These are phyloP conservation scores for Notechis scutatus DNA, from an alignment of 2,113 vertebrate species.

Conservation along the genomic window DNA sequence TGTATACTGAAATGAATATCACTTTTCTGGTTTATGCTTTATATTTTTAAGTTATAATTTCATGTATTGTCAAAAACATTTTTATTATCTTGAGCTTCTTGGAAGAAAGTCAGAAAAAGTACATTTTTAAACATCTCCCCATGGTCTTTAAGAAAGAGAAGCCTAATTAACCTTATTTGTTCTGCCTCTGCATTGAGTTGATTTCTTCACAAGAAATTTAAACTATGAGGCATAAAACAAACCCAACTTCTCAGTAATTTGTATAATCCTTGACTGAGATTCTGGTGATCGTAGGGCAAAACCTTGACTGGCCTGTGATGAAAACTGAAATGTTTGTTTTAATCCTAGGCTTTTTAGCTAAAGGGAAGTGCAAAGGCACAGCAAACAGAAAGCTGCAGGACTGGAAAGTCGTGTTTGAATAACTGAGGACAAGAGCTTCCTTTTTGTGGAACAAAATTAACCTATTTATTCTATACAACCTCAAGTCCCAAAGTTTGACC, in stretches of 20 bases:
- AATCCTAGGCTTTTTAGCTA: background rate
- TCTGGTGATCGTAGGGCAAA: background rate
- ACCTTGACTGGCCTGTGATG: background rate
- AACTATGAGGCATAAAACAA: background rate
- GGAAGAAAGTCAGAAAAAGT: background rate
- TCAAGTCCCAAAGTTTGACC: background rate
- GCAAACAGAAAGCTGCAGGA: background rate
- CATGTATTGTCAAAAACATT: background rate
- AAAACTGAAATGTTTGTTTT: conserved; percentile 3
- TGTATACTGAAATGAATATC: background rate
- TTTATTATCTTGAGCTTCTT: background rate
- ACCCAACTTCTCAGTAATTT: background rate
- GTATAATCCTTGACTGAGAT: background rate
- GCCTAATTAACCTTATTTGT: background rate
- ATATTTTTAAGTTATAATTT: background rate
- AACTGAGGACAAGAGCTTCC: fast-evolving
- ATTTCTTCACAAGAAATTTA: background rate
- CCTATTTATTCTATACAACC: background rate
- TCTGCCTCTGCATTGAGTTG: background rate
- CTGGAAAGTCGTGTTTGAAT: background rate
- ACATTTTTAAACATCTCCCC: background rate
- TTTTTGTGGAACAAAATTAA: background rate
- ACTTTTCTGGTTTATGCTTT: background rate
- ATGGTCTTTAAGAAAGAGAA: background rate
- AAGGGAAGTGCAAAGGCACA: fast-evolving